These are phyloP conservation scores for Cydia amplana DNA, from an alignment of 1,140 invertebrate genomes.

Conservation along the genomic window DNA sequence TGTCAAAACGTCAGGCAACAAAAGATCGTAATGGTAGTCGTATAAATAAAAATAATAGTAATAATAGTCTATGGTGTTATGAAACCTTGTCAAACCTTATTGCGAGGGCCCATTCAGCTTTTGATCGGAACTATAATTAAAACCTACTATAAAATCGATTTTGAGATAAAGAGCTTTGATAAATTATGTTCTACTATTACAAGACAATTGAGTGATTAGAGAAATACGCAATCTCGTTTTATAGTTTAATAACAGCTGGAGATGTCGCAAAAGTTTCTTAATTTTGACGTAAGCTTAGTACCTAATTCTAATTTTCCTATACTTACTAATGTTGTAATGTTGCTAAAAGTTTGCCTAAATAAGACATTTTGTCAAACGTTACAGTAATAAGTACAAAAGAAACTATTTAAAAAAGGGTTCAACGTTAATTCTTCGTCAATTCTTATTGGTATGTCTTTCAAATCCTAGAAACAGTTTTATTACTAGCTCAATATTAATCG, in stretches of 20 bases:
- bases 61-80: constrained; percentile 10
- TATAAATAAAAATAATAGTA: constrained; percentile 6
- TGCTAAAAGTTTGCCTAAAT: not conserved
- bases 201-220: not conserved
- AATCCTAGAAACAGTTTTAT: no score
- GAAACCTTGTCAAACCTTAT: constrained; percentile 8
- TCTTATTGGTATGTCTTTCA: no score
- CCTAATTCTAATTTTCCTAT: no score
- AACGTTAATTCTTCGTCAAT: no score
- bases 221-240: not conserved
- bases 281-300: not conserved
- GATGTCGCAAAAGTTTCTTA: not conserved
- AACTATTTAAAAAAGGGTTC: no score
- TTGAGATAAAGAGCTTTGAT: constrained; percentile 7
- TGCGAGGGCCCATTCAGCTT: constrained; percentile 5
- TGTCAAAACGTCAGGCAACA: constrained; percentile 25
- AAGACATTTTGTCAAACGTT: not conserved
- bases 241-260: not conserved
- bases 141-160: not conserved
- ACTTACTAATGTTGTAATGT: no score
- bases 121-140: constrained; percentile 6
- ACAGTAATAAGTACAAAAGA: no score
- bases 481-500: not conserved
- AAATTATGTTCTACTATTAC: not conserved
- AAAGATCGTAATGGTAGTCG: constrained; percentile 9